phyloP scores from a whole-genome alignment of 2,113 vertebrate genomes.

The Lagopus muta region DNA sequence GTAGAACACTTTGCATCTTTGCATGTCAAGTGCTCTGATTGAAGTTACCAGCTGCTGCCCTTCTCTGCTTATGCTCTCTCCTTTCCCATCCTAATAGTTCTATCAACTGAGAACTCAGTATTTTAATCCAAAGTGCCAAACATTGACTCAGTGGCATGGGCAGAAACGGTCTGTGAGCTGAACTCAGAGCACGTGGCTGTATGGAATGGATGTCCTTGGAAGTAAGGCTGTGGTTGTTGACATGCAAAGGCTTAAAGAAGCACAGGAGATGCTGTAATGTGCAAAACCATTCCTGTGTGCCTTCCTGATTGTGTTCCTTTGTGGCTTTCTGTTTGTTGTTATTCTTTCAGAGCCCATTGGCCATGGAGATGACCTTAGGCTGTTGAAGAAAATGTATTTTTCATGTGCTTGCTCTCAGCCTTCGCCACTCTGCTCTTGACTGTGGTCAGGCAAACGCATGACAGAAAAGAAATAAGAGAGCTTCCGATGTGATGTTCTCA shows the following conservation, averaged over 20 bases:
- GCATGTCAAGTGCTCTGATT: not conserved
- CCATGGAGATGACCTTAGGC: not conserved
- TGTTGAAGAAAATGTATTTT: not conserved
- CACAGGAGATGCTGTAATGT: not conserved
- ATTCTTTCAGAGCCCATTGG: not conserved
- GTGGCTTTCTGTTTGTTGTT: not conserved
- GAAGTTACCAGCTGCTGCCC: slow-evolving; percentile 50
- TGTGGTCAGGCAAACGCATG: not conserved
- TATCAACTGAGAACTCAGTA: not conserved
- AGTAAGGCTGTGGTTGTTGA: not conserved
- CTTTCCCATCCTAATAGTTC: not conserved
- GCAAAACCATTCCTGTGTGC: not conserved
- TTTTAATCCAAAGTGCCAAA: slow-evolving; percentile 58
- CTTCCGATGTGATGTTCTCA: not conserved
- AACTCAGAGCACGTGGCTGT: slow-evolving; percentile 30
- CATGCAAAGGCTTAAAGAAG: not conserved
- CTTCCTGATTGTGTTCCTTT: not conserved
- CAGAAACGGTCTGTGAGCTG: slow-evolving; percentile 43
- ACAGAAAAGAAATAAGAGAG: not conserved
- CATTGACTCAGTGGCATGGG: slow-evolving; percentile 32
- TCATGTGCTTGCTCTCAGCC: not conserved
- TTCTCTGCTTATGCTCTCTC: slow-evolving; percentile 35
- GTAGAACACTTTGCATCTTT: slow-evolving; percentile 1
- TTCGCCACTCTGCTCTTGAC: not conserved
- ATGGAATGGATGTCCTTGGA: not conserved